phyloP scores from a whole-genome alignment of 2,113 vertebrate genomes.

The Pristiophorus japonicus region DNA sequence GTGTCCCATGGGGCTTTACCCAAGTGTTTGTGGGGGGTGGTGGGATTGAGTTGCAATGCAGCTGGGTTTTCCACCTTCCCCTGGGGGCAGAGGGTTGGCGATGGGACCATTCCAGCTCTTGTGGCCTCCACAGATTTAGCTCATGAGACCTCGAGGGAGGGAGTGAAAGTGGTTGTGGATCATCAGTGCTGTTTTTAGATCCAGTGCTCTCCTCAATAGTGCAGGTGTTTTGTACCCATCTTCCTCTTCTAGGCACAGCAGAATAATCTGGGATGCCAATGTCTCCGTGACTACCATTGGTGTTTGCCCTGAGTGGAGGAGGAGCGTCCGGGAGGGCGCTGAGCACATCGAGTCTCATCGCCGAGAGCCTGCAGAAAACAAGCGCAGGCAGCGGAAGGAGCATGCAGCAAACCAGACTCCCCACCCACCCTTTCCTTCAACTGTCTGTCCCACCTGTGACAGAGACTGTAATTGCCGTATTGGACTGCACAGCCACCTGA shows the following conservation, averaged over 20 bases:
- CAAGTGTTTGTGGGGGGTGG: background rate
- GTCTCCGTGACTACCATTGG: background rate
- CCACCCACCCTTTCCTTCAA: no score
- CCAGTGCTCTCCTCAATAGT: background rate
- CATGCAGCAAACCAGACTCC: no score
- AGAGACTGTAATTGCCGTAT: no score
- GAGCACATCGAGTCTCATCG: no score
- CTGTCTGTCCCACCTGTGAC: no score
- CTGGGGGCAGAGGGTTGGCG: no score
- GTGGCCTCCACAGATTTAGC: background rate
- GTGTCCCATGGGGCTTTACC: background rate
- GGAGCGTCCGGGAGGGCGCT: no score
- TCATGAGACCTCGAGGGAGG: background rate
- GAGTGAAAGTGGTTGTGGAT: background rate
- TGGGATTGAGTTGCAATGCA: background rate
- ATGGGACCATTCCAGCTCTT: background rate
- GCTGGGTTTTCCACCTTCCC: background rate
- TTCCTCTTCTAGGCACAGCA: background rate
- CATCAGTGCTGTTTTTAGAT: background rate
- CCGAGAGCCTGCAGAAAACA: no score
- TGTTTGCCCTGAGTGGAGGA: no score
- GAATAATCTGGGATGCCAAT: background rate
- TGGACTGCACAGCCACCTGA: no score
- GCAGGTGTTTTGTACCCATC: background rate
- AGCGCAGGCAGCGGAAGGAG: no score